A percentile compares a stretch with the other conserved stretches of the same genome.
Evolutionary conservation across 2,888 invertebrate genomes (phyloP).

Genomic region (Calameuta pallipes): DNA sequence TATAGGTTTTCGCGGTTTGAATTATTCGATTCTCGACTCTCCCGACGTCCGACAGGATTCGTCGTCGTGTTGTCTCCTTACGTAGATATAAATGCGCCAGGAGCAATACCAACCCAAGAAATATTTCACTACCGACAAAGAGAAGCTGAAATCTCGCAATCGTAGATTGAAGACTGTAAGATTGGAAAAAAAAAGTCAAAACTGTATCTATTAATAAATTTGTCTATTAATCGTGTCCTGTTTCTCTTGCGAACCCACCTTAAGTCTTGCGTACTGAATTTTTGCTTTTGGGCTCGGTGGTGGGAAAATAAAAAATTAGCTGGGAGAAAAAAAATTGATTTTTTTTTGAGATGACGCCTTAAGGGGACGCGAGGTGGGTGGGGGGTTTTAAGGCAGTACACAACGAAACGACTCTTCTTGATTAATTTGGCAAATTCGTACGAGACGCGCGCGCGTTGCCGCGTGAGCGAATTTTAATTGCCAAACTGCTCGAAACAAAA

Average conservation of each 20-base stretch:
- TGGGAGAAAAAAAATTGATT: background rate
- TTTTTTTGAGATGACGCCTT: background rate
- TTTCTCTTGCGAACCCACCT: background rate
- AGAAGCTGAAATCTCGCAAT: background rate
- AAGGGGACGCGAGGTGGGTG: too few species aligned
- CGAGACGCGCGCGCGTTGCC: background rate
- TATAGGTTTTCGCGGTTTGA: conserved; percentile 63
- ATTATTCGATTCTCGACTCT: conserved; percentile 52
- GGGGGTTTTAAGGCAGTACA: background rate
- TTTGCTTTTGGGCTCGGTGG: background rate
- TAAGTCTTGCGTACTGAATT: background rate
- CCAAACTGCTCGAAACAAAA: conserved; percentile 42
- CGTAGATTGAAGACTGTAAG: background rate
- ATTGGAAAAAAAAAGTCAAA: background rate
- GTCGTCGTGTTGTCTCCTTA: background rate
- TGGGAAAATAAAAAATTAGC: background rate
- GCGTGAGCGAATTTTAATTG: conserved; percentile 45
- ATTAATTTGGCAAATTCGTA: background rate
- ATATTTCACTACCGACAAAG: background rate
- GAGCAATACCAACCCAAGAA: background rate
- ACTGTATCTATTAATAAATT: background rate
- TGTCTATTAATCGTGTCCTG: background rate
- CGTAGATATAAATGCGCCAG: background rate
- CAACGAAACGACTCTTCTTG: background rate
- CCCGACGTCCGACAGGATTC: background rate